Evolutionary conservation across 1,140 invertebrate species (phyloP), one percentile per base, ranked within the genome.

Genomic region (Hylaeus volcanicus): DNA sequence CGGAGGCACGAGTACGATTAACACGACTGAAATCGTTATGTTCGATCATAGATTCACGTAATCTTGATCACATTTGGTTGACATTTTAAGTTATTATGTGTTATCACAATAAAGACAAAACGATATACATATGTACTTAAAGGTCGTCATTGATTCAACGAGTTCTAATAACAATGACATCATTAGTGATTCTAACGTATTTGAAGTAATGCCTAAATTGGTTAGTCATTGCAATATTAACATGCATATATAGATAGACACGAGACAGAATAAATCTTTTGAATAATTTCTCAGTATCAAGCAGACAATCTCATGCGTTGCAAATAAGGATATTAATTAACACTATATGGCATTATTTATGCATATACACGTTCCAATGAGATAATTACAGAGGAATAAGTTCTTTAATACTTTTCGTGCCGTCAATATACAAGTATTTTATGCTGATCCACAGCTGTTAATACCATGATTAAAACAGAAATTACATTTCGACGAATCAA

Each of bases 341-440:
- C 8, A 43, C 15, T 11, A 9, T 15, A 43, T 48, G 4, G 9
- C 58, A 37, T 41, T 6, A 48, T 3, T 3, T 71, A 15, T 14
- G 1, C 12, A 63, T 6, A 5, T 26, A 14, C 3, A 9, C n/a
- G 4, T 55, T 26, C n/a, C 48, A 60, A 69, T 79, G 70, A 83
- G 43, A 61, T 81, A 48, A 77, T 63, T 51, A 26, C 11, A 3
- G 26, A 72, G n/a, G 51, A 82, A 81, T 76, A 41, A 66, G 11
- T 69, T 65, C 9, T 0, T 41, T 51, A 68, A 66, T 26, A 58
- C 6, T 37, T 15, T 56, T 75, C 12, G n/a, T 15, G 55, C 71
- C 15, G 14, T 58, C 3, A 5, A 74, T 14, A 6, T 11, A 71
- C 72, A 63, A 70, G 45, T 45, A 48, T 26, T 45, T 80, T 73